Conservation (phyloP, 1,140 invertebrate species). For the Drosophila sproati region DNA sequence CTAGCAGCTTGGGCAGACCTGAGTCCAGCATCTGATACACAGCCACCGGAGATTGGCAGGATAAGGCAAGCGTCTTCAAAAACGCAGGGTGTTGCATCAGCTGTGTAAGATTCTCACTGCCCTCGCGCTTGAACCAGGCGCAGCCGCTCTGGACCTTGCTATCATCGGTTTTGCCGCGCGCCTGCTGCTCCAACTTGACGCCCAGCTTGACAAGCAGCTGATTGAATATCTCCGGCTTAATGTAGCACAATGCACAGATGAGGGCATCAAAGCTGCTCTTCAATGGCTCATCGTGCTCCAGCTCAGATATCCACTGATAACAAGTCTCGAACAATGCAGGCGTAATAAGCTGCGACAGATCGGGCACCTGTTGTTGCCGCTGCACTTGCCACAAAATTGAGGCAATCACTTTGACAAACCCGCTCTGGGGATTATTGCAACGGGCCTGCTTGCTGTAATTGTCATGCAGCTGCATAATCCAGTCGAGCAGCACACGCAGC, state of each 20-base stretch:
- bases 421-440: constrained; percentile 82
- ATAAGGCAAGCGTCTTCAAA: constrained; percentile 90
- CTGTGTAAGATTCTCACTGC: constrained; percentile 84
- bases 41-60: constrained; percentile 90
- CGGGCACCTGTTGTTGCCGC: constrained; percentile 86
- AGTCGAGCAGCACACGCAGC: constrained; percentile 74
- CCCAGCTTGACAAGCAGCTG: constrained; percentile 90
- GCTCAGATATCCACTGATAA: constrained; percentile 90
- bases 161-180: constrained; percentile 88
- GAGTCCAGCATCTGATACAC: constrained; percentile 91
- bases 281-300: constrained; percentile 88
- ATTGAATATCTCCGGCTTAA: constrained; percentile 91
- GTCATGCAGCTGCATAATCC: constrained; percentile 75
- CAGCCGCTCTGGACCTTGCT: constrained; percentile 87
- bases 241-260: constrained; percentile 93
- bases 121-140: constrained; percentile 86
- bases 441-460: constrained; percentile 71
- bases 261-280: constrained; percentile 90
- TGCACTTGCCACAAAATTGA: constrained; percentile 93
- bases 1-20: constrained; percentile 89
- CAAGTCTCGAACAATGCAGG: constrained; percentile 90
- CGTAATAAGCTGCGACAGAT: constrained; percentile 88
- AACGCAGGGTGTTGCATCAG: constrained; percentile 87
- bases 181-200: constrained; percentile 85
- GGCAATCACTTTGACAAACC: constrained; percentile 87